Percentiles rank a stretch among this genome's conserved stretches.
These are phyloP conservation scores for Sisyra nigra DNA, from an alignment of 2,888 invertebrate genomes.

Conservation along the genomic window DNA sequence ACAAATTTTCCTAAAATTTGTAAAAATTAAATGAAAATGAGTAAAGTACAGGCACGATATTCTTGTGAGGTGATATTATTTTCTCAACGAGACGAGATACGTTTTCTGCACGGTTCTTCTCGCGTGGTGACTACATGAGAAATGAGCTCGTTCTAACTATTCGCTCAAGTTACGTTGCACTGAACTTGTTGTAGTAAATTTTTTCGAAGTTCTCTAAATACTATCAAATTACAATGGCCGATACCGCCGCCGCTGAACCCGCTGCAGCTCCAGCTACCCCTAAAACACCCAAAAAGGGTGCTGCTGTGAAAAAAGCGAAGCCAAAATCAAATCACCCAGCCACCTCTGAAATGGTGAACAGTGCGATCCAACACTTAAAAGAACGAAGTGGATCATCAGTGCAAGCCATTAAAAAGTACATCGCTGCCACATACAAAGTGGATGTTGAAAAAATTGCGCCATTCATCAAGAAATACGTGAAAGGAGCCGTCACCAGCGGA, in stretches of 20 bases:
- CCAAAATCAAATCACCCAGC: conserved; percentile 28
- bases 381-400: conserved; percentile 39
- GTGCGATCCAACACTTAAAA: conserved; percentile 33
- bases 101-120: no score
- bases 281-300: not conserved
- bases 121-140: no score
- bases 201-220: no score
- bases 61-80: no score
- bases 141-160: not conserved
- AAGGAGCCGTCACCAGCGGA: conserved; percentile 33
- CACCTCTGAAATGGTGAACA: conserved; percentile 37
- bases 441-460: conserved; percentile 26
- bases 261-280: not conserved
- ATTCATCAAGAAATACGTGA: conserved; percentile 42
- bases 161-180: not conserved
- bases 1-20: no score
- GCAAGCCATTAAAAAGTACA: conserved; percentile 45
- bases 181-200: no score
- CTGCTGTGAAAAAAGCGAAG: conserved; percentile 1
- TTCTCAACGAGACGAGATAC: no score
- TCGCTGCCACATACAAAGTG: conserved; percentile 38
- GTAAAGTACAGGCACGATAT: no score
- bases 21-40: no score
- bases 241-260: not conserved
- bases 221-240: not conserved